Conservation (phyloP, 2,797 vertebrate species). For the Lepus townsendii region DNA sequence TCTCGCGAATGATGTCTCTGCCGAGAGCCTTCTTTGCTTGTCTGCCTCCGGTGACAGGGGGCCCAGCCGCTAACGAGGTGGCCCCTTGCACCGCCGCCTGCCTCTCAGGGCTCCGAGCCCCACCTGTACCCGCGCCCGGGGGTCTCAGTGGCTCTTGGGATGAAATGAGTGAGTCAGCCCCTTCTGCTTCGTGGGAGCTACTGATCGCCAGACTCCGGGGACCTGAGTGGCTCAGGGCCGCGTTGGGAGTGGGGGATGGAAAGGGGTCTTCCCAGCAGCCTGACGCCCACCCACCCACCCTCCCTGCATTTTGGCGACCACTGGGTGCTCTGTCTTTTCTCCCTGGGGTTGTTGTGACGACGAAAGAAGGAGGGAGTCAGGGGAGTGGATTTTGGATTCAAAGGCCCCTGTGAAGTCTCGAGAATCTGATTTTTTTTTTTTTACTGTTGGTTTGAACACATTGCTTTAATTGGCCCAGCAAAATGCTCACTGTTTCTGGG, state of each 20-base stretch:
- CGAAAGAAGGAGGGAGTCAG: not conserved
- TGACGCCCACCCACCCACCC: not conserved
- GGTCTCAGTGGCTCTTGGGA: not conserved
- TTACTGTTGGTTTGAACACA: no score
- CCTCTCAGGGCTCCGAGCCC: not conserved
- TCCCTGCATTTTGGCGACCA: not conserved
- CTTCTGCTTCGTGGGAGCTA: not conserved
- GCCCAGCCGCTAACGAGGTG: not conserved
- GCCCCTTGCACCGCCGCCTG: not conserved
- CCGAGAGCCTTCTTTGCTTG: not conserved
- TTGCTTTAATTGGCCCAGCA: no score
- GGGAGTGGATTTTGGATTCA: constrained; percentile 9
- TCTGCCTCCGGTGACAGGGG: not conserved
- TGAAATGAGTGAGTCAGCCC: not conserved
- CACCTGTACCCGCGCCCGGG: not conserved
- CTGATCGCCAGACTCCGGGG: not conserved
- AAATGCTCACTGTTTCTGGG: no score
- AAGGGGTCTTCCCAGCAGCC: not conserved
- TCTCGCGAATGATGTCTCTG: not conserved
- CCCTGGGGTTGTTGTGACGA: not conserved
- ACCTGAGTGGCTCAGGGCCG: no score
- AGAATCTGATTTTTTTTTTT: not conserved
- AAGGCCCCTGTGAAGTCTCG: not conserved
- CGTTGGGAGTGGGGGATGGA: no score
- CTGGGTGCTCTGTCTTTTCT: not conserved